Conservation (phyloP, 2,888 invertebrate genomes). For the Nephrocerus scutellatus region DNA sequence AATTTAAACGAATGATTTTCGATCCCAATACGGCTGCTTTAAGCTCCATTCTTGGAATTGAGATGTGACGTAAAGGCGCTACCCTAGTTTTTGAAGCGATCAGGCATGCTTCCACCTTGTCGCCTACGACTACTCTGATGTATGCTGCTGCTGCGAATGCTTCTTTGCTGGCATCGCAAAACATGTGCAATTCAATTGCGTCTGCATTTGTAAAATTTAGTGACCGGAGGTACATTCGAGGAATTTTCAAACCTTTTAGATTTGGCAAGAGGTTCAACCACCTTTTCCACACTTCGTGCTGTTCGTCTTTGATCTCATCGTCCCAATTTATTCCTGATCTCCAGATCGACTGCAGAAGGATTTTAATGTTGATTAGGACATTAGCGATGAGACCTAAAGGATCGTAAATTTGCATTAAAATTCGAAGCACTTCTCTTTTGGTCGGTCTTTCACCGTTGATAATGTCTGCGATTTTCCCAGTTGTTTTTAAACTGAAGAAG, state of each 20-base stretch:
- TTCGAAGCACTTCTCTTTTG: slow-evolving; percentile 17
- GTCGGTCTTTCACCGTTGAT: slow-evolving; percentile 13
- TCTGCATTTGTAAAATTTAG: background rate
- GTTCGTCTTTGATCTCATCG: slow-evolving; percentile 13
- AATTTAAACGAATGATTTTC: slow-evolving; percentile 10
- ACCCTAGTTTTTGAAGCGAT: slow-evolving; percentile 7
- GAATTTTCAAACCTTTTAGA: slow-evolving; percentile 12
- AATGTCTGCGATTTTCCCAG: slow-evolving; percentile 13
- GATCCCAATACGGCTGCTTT: slow-evolving; percentile 4
- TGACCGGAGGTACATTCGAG: slow-evolving; percentile 15
- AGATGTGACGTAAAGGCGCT: slow-evolving; percentile 6
- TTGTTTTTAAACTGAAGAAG: slow-evolving; percentile 16
- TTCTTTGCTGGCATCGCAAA: slow-evolving; percentile 4
- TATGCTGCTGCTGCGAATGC: slow-evolving; percentile 4
- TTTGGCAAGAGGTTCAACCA: slow-evolving; percentile 10
- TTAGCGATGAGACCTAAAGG: slow-evolving; percentile 15
- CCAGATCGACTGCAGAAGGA: slow-evolving; percentile 22
- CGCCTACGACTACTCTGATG: background rate
- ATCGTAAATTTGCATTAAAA: slow-evolving; percentile 21
- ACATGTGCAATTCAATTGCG: slow-evolving; percentile 4
- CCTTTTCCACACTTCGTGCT: slow-evolving; percentile 10
- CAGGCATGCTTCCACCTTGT: background rate
- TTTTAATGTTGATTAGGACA: slow-evolving; percentile 17
- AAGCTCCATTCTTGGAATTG: slow-evolving; percentile 11
- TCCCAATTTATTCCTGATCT: slow-evolving; percentile 17